These are phyloP conservation scores for Pachypsylla venusta DNA, from an alignment of 1,140 invertebrate genomes.

Conservation along the genomic window DNA sequence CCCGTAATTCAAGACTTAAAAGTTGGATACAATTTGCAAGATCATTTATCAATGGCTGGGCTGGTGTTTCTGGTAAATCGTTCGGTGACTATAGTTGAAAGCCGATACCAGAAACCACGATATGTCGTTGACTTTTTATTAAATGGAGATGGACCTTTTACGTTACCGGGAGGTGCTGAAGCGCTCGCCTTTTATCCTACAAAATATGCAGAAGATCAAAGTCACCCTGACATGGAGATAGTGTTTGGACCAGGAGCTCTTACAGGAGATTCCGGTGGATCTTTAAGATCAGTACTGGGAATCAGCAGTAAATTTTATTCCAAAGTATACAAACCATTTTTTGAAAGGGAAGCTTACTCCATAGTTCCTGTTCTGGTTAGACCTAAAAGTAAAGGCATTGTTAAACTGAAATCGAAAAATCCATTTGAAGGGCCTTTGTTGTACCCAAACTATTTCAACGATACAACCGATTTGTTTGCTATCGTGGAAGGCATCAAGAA, in stretches of 20 bases:
- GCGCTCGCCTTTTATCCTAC: conserved; percentile 32
- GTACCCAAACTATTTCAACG: conserved; percentile 39
- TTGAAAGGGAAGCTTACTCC: conserved; percentile 29
- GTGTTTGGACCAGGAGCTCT: conserved; percentile 56
- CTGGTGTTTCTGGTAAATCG: conserved; percentile 34
- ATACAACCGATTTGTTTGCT: conserved; percentile 17
- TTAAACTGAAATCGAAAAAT: conserved; percentile 34
- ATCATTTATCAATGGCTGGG: conserved; percentile 48
- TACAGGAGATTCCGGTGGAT: conserved; percentile 52
- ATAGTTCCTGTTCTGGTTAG: conserved; percentile 35
- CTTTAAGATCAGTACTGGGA: conserved; percentile 35
- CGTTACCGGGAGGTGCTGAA: conserved; percentile 31
- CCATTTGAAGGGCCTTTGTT: conserved; percentile 43
- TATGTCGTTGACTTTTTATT: conserved; percentile 37
- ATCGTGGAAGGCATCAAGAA: conserved; percentile 41
- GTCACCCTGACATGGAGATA: conserved; percentile 55
- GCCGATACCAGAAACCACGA: conserved; percentile 45
- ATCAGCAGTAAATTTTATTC: conserved; percentile 21
- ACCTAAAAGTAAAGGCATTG: conserved; percentile 34
- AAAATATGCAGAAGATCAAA: conserved; percentile 32
- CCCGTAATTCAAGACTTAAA: conserved; percentile 42
- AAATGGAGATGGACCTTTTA: conserved; percentile 26
- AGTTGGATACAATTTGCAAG: conserved; percentile 34
- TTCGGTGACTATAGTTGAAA: conserved; percentile 38
- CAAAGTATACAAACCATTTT: conserved; percentile 17